phyloP scores from a whole-genome alignment of 2,113 vertebrate genomes.

The Leptocoma aspasia region DNA sequence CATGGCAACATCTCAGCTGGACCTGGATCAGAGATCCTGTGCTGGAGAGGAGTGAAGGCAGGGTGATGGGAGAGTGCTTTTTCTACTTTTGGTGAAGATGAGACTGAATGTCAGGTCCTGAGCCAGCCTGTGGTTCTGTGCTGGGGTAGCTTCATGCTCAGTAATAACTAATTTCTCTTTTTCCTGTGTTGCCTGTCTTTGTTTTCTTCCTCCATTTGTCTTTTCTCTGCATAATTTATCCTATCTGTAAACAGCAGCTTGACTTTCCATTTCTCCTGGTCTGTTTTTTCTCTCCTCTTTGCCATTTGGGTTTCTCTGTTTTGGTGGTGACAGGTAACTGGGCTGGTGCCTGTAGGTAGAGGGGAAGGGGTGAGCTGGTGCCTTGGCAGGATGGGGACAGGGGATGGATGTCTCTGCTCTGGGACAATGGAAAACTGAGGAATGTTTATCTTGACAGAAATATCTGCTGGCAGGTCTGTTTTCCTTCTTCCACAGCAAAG shows the following conservation, averaged over 20 bases:
- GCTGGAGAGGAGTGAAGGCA: neutral
- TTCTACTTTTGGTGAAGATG: neutral
- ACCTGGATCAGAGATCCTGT: neutral
- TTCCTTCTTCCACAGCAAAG: neutral
- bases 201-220: neutral
- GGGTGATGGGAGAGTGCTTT: neutral
- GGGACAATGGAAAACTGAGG: neutral
- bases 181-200: neutral
- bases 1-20: neutral
- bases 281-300: neutral
- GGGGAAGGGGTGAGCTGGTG: neutral
- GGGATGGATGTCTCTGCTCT: neutral
- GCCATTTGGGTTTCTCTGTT: neutral
- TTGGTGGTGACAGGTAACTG: neutral
- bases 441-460: neutral
- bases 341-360: neutral
- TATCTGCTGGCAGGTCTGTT: accelerated
- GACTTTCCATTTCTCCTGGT: neutral
- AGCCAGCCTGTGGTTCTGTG: neutral
- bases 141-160: neutral
- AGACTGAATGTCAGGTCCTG: neutral
- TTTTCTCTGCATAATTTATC: neutral
- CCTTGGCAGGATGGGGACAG: neutral
- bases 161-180: neutral
- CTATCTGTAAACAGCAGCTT: neutral